Conservation (phyloP, 1,140 invertebrate genomes). For the Heliothis virescens region DNA sequence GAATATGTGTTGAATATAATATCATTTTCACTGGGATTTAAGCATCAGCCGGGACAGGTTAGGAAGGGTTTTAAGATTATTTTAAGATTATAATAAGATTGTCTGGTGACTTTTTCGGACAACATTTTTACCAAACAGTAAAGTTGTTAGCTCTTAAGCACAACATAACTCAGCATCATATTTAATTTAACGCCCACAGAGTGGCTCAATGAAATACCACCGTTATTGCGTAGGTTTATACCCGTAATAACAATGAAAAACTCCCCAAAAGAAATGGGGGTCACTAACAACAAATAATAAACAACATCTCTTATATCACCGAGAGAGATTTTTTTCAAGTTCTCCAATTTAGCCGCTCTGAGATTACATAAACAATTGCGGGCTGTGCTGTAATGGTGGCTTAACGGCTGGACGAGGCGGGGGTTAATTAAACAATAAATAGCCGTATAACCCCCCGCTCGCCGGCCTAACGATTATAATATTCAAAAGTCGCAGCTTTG, state of each 20-base stretch:
- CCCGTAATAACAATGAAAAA: constrained; percentile 24
- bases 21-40: too few species aligned
- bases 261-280: constrained; percentile 30
- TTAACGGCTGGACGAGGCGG: constrained; percentile 60
- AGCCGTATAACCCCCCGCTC: constrained; percentile 57
- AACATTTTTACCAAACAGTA: too few species aligned
- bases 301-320: constrained; percentile 48
- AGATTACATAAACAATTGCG: constrained; percentile 75
- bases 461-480: constrained; percentile 79
- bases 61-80: too few species aligned
- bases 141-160: neutral
- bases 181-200: neutral
- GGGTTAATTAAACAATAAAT: constrained; percentile 85
- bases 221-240: constrained; percentile 8
- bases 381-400: constrained; percentile 61
- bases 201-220: neutral
- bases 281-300: constrained; percentile 42
- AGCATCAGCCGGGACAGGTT: too few species aligned
- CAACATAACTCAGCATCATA: neutral
- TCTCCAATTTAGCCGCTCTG: constrained; percentile 67
- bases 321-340: constrained; percentile 61
- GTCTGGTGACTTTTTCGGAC: too few species aligned
- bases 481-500: constrained; percentile 82
- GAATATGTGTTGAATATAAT: too few species aligned
- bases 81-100: too few species aligned